Percentiles rank a stretch among this genome's conserved stretches.
Conservation (phyloP, 92 coral and sea anemone genomes). For the Epizoanthus illoricatus region DNA sequence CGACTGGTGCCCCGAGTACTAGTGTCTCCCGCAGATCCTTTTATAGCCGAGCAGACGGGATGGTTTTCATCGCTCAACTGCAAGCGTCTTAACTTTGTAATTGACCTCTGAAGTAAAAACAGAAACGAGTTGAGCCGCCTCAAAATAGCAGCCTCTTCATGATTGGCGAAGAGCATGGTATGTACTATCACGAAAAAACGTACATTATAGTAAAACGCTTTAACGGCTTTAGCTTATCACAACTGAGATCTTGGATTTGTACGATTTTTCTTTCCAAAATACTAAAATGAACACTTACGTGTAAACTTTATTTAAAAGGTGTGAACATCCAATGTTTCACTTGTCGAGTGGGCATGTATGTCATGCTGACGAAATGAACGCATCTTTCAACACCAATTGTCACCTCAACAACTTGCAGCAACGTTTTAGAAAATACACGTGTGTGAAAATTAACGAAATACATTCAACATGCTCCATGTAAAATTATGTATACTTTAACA, state of each 20-base stretch:
- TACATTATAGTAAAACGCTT: not conserved
- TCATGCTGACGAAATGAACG: not conserved
- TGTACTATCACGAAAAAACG: constrained; percentile 8
- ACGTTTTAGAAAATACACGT: not conserved
- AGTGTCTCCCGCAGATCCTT: not conserved
- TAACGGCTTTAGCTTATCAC: not conserved
- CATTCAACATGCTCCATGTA: no score
- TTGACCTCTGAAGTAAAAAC: constrained; percentile 4
- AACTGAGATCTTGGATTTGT: not conserved
- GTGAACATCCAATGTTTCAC: not conserved
- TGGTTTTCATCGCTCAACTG: constrained; percentile 30
- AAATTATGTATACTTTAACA: no score
- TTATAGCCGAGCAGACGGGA: not conserved
- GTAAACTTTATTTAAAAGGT: not conserved
- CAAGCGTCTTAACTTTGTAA: constrained; percentile 27
- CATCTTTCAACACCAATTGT: constrained; percentile 15
- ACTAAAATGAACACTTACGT: not conserved
- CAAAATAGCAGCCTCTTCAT: not conserved
- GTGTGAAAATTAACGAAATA: not conserved
- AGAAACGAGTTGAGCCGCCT: not conserved
- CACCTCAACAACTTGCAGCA: not conserved
- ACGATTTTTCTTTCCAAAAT: not conserved
- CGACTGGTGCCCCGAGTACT: not conserved
- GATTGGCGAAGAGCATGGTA: not conserved
- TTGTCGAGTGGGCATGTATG: not conserved